A percentile compares a stretch with the other conserved stretches of the same genome.
phyloP scores from a whole-genome alignment of 2,888 invertebrate genomes.

The Phengaris arion region DNA sequence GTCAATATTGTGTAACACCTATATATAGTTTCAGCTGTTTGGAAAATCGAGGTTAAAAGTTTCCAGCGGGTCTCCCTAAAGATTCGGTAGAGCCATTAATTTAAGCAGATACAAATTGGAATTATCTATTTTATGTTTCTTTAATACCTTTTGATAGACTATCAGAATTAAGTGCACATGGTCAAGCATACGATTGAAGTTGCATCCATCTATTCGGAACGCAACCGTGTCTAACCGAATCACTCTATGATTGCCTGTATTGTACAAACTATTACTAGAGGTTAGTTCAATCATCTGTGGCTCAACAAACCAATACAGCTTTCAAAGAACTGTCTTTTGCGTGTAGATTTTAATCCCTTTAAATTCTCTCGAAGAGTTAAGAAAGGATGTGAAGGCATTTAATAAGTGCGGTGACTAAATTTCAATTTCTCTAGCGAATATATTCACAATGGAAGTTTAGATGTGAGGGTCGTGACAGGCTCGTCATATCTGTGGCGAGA shows the following conservation, averaged over 20 bases:
- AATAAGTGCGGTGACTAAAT: no score
- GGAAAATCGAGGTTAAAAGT: conserved; percentile 50
- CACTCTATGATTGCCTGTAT: conserved; percentile 3
- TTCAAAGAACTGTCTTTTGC: no score
- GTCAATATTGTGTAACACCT: conserved; percentile 47
- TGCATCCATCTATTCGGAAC: conserved; percentile 1
- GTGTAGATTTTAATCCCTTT: no score
- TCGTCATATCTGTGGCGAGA: conserved; percentile 39
- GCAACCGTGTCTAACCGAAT: conserved; percentile 17
- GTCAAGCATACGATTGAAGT: neutral
- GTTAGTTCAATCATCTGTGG: neutral
- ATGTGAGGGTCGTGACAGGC: conserved; percentile 30
- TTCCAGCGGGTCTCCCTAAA: conserved; percentile 34
- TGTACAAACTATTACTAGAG: neutral
- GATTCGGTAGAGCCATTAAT: neutral
- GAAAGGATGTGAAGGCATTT: no score
- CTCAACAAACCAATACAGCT: no score
- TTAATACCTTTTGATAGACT: neutral
- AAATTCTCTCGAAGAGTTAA: no score
- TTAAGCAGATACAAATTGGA: conserved; percentile 1
- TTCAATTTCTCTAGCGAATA: neutral
- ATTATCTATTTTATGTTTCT: neutral
- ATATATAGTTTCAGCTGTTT: conserved; percentile 49
- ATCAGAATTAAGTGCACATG: neutral
- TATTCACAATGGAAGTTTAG: neutral